phyloP scores from a whole-genome alignment of 2,113 vertebrate species.

The Tragelaphus buxtoni region DNA sequence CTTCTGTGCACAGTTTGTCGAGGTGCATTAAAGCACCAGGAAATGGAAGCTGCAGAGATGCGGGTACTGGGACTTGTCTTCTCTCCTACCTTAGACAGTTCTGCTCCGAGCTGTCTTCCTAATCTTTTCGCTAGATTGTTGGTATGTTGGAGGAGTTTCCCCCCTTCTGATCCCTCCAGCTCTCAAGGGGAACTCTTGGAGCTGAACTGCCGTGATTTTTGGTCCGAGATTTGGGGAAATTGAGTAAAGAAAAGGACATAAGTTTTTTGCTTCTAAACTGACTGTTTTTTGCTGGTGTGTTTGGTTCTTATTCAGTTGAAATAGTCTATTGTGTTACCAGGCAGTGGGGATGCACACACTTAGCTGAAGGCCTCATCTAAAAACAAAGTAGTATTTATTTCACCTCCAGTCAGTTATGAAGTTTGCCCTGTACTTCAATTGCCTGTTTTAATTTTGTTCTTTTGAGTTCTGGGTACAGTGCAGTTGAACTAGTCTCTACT shows the following conservation, averaged over 20 bases:
- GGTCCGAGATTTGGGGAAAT: background rate
- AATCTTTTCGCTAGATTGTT: background rate
- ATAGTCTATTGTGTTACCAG: background rate
- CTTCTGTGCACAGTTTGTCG: constrained; percentile 18
- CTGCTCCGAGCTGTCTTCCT: background rate
- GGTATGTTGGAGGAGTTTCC: background rate
- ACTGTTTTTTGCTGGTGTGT: background rate
- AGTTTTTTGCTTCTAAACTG: background rate
- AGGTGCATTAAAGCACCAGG: background rate
- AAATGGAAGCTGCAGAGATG: background rate
- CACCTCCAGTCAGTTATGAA: background rate
- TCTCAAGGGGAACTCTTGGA: background rate
- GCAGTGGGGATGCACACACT: background rate
- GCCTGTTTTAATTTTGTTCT: constrained; percentile 27
- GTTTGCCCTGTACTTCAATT: constrained; percentile 38
- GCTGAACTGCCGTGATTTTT: background rate
- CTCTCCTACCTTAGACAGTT: background rate
- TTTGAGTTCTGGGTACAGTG: constrained; percentile 30
- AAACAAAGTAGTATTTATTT: constrained; percentile 14
- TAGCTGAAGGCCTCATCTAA: background rate
- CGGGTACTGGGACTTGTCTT: background rate
- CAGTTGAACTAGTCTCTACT: background rate
- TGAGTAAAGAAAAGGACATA: background rate
- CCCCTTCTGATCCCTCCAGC: background rate
- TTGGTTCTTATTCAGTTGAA: background rate